Base-by-base conservation (phyloP, 2,113 vertebrate species). In the Tauraco erythrolophus region DNA sequence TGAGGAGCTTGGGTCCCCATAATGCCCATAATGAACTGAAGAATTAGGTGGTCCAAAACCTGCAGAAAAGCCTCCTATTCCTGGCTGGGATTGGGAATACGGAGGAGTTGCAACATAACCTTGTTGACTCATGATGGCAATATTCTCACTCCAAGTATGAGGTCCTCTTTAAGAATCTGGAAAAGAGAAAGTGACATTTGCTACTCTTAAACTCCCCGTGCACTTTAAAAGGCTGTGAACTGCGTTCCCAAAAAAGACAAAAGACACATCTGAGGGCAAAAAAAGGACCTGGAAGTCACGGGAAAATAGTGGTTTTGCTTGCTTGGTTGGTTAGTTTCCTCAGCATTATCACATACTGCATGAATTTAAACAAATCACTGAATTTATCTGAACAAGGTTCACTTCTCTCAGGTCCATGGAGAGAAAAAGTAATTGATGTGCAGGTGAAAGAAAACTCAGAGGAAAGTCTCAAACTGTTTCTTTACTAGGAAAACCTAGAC, bases 41-140 rank as follows among this genome's bases (percentile, higher is more conserved):
- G 98, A 87, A 87, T 90, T 96, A 79, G 98, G 86, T 56, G 97
- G 60, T 46, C 98, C 98, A 70, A 98, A 99, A 31, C 98, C 98
- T 88, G 98, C 87, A 84, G 99, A 98, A 97, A 99, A 99, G 31
- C 98, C 98, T 88, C 98, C 99, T 94, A 99, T 98, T 97, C 98
- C 99, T n/a, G 99, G 97, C 95, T 99, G 99, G 58, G 99, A 97
- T 62, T 99, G 99, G 68, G 99, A 99, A 97, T 99, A 99, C 0
- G 99, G 98, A 72, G 99, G 99, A 80, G 99, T 93, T 84, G 99
- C 98, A 84, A 99, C 99, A 96, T 99, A 99, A 96, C 99, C 99
- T 96, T 99, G 99, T 95, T 99, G 99, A 98, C 99, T 99, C 99
- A 99, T 99, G 87, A 77, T 94, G 80, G 79, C 93, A 97, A 79